Percentiles rank a stretch among this genome's conserved stretches.
phyloP scores from a whole-genome alignment of 2,888 invertebrate genomes.

The Drosophila neotestacea region DNA sequence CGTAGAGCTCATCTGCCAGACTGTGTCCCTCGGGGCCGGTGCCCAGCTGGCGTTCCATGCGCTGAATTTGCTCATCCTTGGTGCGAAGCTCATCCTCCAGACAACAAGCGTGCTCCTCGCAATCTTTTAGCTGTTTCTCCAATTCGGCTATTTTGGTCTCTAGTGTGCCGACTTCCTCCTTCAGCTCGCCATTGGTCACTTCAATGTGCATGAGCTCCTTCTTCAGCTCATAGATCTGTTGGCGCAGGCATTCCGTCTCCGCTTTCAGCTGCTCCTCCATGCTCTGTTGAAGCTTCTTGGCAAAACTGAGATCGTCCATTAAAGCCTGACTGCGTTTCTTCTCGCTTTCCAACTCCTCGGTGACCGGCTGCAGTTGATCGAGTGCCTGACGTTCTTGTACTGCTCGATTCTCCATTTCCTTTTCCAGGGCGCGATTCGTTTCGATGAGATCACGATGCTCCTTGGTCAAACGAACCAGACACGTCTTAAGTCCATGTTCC shows the following conservation, averaged over 20 bases:
- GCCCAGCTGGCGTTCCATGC: constrained; percentile 72
- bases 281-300: constrained; percentile 86
- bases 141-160: constrained; percentile 87
- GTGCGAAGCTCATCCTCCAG: constrained; percentile 87
- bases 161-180: constrained; percentile 89
- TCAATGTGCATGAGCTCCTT: constrained; percentile 88
- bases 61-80: constrained; percentile 82
- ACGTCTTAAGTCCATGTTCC: constrained; percentile 86
- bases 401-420: constrained; percentile 86
- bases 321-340: constrained; percentile 80
- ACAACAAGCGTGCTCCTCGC: constrained; percentile 87
- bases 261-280: constrained; percentile 85
- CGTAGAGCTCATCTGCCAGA: constrained; percentile 83
- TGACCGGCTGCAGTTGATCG: constrained; percentile 84
- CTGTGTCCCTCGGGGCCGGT: constrained; percentile 77
- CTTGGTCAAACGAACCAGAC: constrained; percentile 87
- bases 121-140: constrained; percentile 86
- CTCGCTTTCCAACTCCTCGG: constrained; percentile 82
- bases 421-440: constrained; percentile 86
- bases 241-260: constrained; percentile 86
- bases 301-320: constrained; percentile 86
- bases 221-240: constrained; percentile 86
- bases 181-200: constrained; percentile 89
- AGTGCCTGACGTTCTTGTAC: constrained; percentile 86
- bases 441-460: constrained; percentile 86